Base-by-base conservation (phyloP, 1,140 invertebrate species). In the Galleria mellonella region DNA sequence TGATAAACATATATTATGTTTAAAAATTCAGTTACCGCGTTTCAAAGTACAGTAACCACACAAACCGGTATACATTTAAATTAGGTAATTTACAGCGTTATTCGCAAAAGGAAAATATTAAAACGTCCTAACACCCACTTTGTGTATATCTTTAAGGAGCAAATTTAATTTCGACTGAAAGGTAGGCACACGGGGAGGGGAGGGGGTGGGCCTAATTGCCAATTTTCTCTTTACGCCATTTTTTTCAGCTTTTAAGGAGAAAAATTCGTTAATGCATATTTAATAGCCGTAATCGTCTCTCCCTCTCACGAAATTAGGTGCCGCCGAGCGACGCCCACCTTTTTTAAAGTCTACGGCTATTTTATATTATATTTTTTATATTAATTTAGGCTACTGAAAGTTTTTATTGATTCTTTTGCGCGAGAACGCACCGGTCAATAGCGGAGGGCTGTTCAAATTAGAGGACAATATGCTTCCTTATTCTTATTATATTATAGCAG, bases 191-290 rank as follows among this genome's bases (percentile, higher is more conserved):
- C 42, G 13, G 17, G 43, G 39, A 30, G 53, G 62, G 47, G 60
- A 33, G 61, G 61, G 43, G 61, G 62, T 48, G 32, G 40, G 32
- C 59, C 62, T 84, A 84, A 84, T 84, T 83, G 77, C 47, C 81
- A 83, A 84, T 84, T 84, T 84, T 83, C 76, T 73, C 63, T 72
- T 84, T 79, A 75, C 81, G 70, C 68, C 72, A 65, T 75, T 83
- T 83, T 70, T 83, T 83, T 75, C 66, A 74, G 76, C 76, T 84
- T 83, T 79, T 81, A 81, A 82, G 59, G 70, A 84, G 77, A 74
- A 84, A 84, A 83, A 85, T 85, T 83, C 78, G 78, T 85, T 85
- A 85, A 81, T 83, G 81, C 74, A 85, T 83, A 83, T 83, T 84
- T 84, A 81, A 84, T 82, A 69, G 78, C 58, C 46, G 44, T 84